Evolutionary conservation across 1,140 invertebrate species (phyloP).

Genomic region (Cydia fagiglandana): DNA sequence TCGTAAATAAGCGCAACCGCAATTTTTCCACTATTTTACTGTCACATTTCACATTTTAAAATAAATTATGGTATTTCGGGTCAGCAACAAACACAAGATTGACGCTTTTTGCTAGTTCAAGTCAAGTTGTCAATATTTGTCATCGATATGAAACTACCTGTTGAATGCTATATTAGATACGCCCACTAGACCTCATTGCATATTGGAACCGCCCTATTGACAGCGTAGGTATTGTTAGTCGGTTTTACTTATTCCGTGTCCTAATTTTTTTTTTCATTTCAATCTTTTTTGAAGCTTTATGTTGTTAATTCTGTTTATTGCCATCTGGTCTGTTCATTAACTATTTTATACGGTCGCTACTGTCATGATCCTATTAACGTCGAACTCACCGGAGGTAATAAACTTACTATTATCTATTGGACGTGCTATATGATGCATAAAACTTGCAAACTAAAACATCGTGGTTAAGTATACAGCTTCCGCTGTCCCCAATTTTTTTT

Average conservation of each 20-base stretch:
- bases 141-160: conserved; percentile 31
- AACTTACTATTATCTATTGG: conserved; percentile 59
- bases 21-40: background rate
- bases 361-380: conserved; percentile 14
- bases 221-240: conserved; percentile 17
- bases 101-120: conserved; percentile 26
- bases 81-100: conserved; percentile 23
- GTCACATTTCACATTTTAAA: background rate
- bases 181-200: conserved; percentile 25
- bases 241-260: conserved; percentile 12
- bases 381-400: conserved; percentile 56
- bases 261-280: background rate
- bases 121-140: conserved; percentile 32
- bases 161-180: conserved; percentile 29
- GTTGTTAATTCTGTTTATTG: conserved; percentile 16
- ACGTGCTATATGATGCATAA: conserved; percentile 50
- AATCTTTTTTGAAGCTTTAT: conserved; percentile 15
- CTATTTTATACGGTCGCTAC: conserved; percentile 1
- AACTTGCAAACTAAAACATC: conserved; percentile 46
- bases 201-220: conserved; percentile 27
- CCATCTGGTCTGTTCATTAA: conserved; percentile 12
- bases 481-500: conserved; percentile 17
- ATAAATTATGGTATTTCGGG: background rate
- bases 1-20: background rate
- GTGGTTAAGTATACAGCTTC: conserved; percentile 29